Evolutionary conservation across 2,113 vertebrate species (phyloP).

Genomic region (Urocynchramus pylzowi): DNA sequence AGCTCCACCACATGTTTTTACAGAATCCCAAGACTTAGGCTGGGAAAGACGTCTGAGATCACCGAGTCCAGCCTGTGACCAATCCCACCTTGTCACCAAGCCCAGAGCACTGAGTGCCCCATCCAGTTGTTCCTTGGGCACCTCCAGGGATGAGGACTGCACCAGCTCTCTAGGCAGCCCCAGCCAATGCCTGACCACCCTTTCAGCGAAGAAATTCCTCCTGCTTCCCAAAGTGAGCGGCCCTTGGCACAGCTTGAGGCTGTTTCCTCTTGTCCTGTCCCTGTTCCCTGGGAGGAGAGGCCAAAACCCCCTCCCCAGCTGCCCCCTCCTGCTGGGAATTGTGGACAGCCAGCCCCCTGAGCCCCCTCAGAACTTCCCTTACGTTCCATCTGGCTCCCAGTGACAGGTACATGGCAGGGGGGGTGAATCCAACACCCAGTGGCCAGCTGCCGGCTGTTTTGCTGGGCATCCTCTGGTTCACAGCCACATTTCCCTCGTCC

Average conservation of each 20-base stretch:
- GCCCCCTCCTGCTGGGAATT: not conserved
- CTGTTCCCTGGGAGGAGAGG: not conserved
- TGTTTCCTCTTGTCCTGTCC: not conserved
- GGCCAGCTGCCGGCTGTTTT: accelerated
- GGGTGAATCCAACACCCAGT: not conserved
- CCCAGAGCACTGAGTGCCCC: not conserved
- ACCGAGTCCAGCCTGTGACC: not conserved
- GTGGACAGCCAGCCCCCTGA: not conserved
- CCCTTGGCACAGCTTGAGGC: not conserved
- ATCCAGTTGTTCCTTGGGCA: not conserved
- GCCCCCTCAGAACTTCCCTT: not conserved
- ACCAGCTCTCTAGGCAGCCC: not conserved
- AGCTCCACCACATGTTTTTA: not conserved
- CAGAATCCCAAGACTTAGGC: not conserved
- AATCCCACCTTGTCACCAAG: not conserved
- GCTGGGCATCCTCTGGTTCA: accelerated
- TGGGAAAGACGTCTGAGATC: not conserved
- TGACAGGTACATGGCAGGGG: accelerated
- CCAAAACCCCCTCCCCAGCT: accelerated
- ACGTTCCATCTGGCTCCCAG: not conserved
- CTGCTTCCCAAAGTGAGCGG: not conserved
- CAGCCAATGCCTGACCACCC: not conserved
- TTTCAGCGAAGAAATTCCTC: not conserved
- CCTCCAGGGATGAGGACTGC: not conserved
- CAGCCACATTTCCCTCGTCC: accelerated